Conservation (phyloP, 2,113 vertebrate genomes). For the Lagopus leucura region DNA sequence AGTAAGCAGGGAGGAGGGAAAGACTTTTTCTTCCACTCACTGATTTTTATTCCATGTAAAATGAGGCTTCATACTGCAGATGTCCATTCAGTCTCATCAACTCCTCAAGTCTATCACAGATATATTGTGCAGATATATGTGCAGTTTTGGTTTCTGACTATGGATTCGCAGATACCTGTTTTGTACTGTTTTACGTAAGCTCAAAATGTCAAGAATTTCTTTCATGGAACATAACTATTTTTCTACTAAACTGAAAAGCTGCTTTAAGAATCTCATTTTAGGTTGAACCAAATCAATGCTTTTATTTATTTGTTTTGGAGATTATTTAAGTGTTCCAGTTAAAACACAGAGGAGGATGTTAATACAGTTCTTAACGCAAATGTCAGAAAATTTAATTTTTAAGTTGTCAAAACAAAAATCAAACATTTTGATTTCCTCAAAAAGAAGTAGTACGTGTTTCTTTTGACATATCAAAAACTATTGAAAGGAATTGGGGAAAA, state of each 20-base stretch:
- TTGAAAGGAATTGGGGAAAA: not conserved
- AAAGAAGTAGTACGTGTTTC: not conserved
- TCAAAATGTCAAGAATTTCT: not conserved
- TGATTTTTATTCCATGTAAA: not conserved
- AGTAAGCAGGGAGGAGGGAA: not conserved
- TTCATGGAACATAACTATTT: not conserved
- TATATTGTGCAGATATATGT: not conserved
- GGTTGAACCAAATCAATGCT: not conserved
- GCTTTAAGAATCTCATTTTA: slow-evolving; percentile 10
- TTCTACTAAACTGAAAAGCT: not conserved
- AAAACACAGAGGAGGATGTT: not conserved
- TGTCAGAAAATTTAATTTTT: not conserved
- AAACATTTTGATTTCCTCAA: not conserved
- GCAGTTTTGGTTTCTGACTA: not conserved
- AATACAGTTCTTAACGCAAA: not conserved
- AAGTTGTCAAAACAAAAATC: not conserved
- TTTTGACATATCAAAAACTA: not conserved
- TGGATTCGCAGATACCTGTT: not conserved
- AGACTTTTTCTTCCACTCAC: not conserved
- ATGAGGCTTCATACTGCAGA: not conserved
- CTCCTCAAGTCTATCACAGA: not conserved
- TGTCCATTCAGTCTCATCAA: not conserved
- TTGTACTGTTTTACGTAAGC: not conserved
- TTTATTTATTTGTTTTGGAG: not conserved
- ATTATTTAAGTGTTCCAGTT: not conserved